Percentiles rank a stretch among this genome's conserved stretches.
These are phyloP conservation scores for Plagodis pulveraria DNA, from an alignment of 2,888 invertebrate genomes.

Conservation along the genomic window DNA sequence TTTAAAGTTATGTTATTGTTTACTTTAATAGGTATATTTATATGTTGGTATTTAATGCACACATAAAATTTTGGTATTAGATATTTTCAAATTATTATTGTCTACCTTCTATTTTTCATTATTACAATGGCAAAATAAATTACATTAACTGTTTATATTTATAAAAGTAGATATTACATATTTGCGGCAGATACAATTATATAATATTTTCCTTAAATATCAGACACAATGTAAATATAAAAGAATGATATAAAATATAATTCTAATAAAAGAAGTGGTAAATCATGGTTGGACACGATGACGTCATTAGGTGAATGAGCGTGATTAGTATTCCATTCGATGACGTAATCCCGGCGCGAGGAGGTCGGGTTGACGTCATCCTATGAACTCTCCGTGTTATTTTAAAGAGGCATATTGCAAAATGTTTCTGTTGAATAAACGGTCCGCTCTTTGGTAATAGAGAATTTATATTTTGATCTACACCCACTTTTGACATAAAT, in stretches of 20 bases:
- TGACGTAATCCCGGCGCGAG: conserved; percentile 70
- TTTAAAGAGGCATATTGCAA: conserved; percentile 14
- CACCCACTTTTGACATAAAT: not conserved
- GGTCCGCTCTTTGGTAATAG: not conserved
- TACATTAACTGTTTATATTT: too few species aligned
- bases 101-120: too few species aligned
- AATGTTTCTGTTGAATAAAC: conserved; percentile 1
- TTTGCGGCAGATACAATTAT: too few species aligned
- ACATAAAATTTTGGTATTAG: too few species aligned
- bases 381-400: conserved; percentile 28
- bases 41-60: too few species aligned
- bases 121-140: too few species aligned
- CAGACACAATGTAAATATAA: not conserved
- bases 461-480: not conserved
- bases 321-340: conserved; percentile 59
- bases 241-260: not conserved
- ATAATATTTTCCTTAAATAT: too few species aligned
- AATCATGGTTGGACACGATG: conserved; percentile 25
- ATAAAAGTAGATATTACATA: too few species aligned
- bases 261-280: conserved; percentile 6
- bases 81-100: too few species aligned
- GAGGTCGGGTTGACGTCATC: conserved; percentile 69
- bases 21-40: too few species aligned
- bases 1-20: too few species aligned
- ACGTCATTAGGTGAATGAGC: conserved; percentile 55